Conservation (phyloP, 2,113 vertebrate genomes). For the Cinclus mexicanus region DNA sequence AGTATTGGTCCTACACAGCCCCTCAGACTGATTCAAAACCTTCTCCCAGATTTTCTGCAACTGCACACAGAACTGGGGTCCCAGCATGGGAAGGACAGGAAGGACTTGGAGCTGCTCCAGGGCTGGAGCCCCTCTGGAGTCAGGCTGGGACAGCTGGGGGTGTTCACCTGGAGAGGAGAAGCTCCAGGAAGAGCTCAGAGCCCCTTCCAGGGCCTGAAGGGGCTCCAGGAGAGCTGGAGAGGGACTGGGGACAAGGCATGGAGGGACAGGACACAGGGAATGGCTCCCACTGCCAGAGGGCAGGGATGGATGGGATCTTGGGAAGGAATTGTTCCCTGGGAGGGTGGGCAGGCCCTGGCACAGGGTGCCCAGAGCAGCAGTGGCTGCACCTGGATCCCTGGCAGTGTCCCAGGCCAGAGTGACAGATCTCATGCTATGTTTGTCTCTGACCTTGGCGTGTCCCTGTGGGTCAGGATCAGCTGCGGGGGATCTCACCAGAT, state of each 20-base stretch:
- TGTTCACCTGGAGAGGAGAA: not conserved
- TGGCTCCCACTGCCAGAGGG: not conserved
- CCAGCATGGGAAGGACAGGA: not conserved
- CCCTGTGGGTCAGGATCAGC: not conserved
- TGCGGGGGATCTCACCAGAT: not conserved
- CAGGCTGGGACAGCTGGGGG: not conserved
- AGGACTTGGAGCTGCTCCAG: not conserved
- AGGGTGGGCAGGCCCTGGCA: not conserved
- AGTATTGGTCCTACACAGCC: not conserved
- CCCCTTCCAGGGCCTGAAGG: rapidly evolving
- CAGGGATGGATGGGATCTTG: not conserved
- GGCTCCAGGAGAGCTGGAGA: not conserved
- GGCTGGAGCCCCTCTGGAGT: not conserved
- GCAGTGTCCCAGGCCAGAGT: not conserved
- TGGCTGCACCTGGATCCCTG: not conserved
- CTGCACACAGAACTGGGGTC: not conserved
- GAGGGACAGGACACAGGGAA: not conserved
- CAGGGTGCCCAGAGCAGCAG: not conserved
- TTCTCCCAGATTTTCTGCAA: not conserved
- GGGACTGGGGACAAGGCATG: not conserved
- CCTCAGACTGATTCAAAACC: not conserved
- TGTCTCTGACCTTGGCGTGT: not conserved
- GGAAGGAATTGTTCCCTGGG: not conserved
- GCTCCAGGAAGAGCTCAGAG: not conserved
- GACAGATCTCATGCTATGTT: not conserved